Evolutionary conservation across 2,888 invertebrate genomes (phyloP), one percentile per base, ranked within the genome.

Genomic region (Trichogramma dendrolimi): DNA sequence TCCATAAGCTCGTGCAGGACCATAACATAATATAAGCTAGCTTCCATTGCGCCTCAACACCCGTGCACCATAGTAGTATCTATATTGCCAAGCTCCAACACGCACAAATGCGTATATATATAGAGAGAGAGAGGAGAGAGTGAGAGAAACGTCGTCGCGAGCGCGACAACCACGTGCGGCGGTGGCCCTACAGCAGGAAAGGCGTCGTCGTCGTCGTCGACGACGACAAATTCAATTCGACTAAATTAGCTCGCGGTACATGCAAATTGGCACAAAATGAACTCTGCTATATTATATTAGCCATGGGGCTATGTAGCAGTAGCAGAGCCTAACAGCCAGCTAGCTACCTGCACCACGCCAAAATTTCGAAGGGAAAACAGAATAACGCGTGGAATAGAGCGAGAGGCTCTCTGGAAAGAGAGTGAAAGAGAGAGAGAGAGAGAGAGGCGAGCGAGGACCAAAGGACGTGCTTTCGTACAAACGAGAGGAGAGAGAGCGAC

Each of bases 181-280:
- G 62, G 39, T 65, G 69, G 73, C 72, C 74, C 73, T 70, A 71
- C 70, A 66, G 67, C 59, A 66, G 61, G 70, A 72, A 73, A 75
- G 73, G 70, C 70, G 27, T 27, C 27, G 27, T 27, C 3, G 27
- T 27, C 27, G 27, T 27, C 27, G 27, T 27, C 27, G 27, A 2
- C 27, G 70, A 68, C 69, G 73, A 74, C 73, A 75, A 76, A 77
- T 75, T 74, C 72, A 76, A 76, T 77, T 76, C 71, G 64, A 67
- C 68, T 70, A 70, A 76, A 76, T 77, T 77, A 77, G 75, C 71
- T 68, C 69, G 70, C 71, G 75, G 76, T 73, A 75, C 74, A 77
- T 77, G 77, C 75, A 77, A 77, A 77, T 77, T 76, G 76, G 72
- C 74, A 74, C 74, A 73, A 74, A 77, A 77, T 76, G 75, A 77